Evolutionary conservation across 2,797 vertebrate species (phyloP).

Genomic region (Falco naumanni): DNA sequence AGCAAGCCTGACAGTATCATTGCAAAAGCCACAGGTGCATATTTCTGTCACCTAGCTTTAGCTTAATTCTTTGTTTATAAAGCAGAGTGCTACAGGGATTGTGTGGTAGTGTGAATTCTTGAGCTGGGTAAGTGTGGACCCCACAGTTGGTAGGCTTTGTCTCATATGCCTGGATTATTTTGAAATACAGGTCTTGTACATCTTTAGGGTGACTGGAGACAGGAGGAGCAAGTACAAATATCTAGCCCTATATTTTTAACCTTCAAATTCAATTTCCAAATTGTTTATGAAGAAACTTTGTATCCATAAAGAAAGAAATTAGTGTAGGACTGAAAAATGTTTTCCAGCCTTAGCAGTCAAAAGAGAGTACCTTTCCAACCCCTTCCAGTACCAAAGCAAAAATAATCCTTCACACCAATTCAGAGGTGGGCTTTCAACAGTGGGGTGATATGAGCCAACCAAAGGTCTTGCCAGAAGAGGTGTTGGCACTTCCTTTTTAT

Average conservation of each 20-base stretch:
- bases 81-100: neutral
- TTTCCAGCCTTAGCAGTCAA: neutral
- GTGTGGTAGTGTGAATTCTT: neutral
- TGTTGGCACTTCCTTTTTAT: neutral
- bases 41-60: neutral
- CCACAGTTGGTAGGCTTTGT: neutral
- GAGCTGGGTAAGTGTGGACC: neutral
- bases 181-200: neutral
- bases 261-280: neutral
- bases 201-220: neutral
- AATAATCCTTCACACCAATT: neutral
- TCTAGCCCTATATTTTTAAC: neutral
- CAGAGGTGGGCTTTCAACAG: neutral
- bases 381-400: neutral
- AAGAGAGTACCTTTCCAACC: neutral
- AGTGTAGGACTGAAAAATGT: neutral
- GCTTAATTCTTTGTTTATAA: neutral
- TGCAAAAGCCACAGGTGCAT: neutral
- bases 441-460: neutral
- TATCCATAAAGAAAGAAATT: neutral
- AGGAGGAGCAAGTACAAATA: neutral
- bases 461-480: neutral
- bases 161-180: neutral
- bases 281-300: neutral
- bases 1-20: neutral